Evolutionary conservation across 2,113 vertebrate species (phyloP), one percentile per base, ranked within the genome.

Genomic region (Campylomormyrus numenius): DNA sequence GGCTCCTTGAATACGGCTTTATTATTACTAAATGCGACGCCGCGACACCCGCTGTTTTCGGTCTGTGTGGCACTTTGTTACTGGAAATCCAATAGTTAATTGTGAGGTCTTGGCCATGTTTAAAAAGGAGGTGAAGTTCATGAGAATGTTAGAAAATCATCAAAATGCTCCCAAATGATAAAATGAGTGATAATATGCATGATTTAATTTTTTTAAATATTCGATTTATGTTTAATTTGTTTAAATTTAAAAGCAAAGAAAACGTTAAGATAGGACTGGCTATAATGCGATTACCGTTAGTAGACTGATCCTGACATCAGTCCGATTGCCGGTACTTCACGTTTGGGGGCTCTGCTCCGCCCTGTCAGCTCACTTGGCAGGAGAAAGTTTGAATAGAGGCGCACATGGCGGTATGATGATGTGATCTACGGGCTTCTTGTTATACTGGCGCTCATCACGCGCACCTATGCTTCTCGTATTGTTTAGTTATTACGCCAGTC

Each of bases 221-320:
- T 27, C 11, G 1, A 53, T 19, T 87, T 7, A 46, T 48, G 85
- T 53, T 87, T 35, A 52, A 52, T 87, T 53, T 52, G 49, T 21
- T 50, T n/a, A 19, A 35, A 87, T 39, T 87, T 87, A 31, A 87
- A 87, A 52, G 49, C 27, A 48, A 46, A 48, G 24, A 85, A 49
- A 49, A 39, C 19, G 17, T n/a, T 48, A 85, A 45, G 21, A 24
- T 9, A 1, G 9, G 21, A 45, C 8, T 85, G 49, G 24, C 45
- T 52, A 35, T 31, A 87, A 27, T 8, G 90, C 46, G 88, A 31
- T 88, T 90, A 91, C 52, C 49, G 88, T 89, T 70, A 90, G 89
- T 42, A 91, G 91, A 66, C 4, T 49, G 35, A 88, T 2, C 49
- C 70, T 87, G 91, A 94, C 92, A 90, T 92, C 85, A 80, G 13